Evolutionary conservation across 2,888 invertebrate species (phyloP).

Genomic region (Zygothrica quintamaculata): DNA sequence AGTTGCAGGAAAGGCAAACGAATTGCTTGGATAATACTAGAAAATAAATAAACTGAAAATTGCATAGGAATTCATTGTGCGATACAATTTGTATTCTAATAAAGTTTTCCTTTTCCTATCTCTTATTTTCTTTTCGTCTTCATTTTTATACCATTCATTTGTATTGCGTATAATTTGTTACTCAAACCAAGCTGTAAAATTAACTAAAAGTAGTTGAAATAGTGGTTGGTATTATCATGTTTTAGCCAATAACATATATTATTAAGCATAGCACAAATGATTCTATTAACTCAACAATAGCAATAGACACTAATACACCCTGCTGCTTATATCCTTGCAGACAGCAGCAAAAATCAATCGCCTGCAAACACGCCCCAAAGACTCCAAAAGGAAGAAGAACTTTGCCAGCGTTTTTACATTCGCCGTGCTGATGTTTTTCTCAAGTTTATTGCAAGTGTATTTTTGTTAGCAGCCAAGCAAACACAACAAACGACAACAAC

Average conservation of each 20-base stretch:
- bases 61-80: not conserved
- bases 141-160: not conserved
- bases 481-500: no score
- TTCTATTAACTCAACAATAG: no score
- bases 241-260: no score
- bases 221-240: no score
- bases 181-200: no score
- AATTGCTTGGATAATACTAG: conserved; percentile 28
- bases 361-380: conserved; percentile 11
- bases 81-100: conserved; percentile 8
- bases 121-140: no score
- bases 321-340: conserved; percentile 1
- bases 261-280: no score
- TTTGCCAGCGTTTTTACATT: conserved; percentile 47
- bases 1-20: conserved; percentile 6
- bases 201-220: no score
- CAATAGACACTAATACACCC: not conserved
- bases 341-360: conserved; percentile 55
- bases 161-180: not conserved
- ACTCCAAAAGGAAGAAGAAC: conserved; percentile 23
- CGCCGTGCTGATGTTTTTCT: conserved; percentile 62
- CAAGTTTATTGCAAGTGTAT: conserved; percentile 61
- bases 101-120: no score
- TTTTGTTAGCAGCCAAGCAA: conserved; percentile 43
- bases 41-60: conserved; percentile 17